Conservation (phyloP, 1,140 invertebrate genomes). For the Eumeta japonica region DNA sequence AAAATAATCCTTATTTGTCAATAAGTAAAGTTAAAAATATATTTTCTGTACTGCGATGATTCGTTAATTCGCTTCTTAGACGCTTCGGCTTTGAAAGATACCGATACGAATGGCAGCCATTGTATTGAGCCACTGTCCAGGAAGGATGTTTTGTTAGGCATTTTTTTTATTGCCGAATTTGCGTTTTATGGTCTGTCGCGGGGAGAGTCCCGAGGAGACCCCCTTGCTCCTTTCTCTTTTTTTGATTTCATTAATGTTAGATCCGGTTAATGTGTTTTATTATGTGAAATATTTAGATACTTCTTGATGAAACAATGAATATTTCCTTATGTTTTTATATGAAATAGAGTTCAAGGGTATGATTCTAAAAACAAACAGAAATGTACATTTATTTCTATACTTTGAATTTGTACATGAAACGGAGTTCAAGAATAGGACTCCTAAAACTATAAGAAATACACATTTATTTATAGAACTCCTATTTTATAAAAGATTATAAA, state of each 20-base stretch:
- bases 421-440: too few species aligned
- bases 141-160: slow-evolving; percentile 51
- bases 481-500: too few species aligned
- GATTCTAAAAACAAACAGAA: not conserved
- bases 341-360: not conserved
- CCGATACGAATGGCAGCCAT: slow-evolving; percentile 42
- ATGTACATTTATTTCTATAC: too few species aligned
- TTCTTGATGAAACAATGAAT: not conserved
- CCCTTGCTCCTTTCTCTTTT: slow-evolving; percentile 25
- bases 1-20: too few species aligned
- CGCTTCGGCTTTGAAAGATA: slow-evolving; percentile 52
- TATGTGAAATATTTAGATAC: not conserved
- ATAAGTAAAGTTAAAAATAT: not conserved
- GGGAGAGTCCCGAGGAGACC: slow-evolving; percentile 35
- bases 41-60: slow-evolving; percentile 16
- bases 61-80: slow-evolving; percentile 53
- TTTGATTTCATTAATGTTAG: slow-evolving; percentile 7
- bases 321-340: not conserved
- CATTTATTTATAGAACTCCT: too few species aligned
- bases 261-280: not conserved
- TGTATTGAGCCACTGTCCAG: slow-evolving; percentile 55
- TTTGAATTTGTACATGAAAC: too few species aligned
- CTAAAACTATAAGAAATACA: too few species aligned
- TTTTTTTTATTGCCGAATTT: slow-evolving; percentile 56
- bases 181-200: slow-evolving; percentile 52